Percentiles rank a stretch among this genome's conserved stretches.
Evolutionary conservation across 1,140 invertebrate genomes (phyloP).

Genomic region (Spodoptera litura): DNA sequence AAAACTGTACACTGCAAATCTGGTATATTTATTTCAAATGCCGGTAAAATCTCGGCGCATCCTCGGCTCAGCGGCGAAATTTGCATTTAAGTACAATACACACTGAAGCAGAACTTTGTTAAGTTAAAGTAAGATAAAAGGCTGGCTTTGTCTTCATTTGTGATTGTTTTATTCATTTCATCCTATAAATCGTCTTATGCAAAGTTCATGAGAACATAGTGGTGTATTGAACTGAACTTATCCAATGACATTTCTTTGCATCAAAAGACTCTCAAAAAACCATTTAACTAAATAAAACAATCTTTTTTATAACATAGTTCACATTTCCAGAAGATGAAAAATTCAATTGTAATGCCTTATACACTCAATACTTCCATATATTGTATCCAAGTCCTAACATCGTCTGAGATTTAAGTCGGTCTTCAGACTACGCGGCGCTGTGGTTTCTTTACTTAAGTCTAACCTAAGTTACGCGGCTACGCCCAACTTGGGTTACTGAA

Average conservation of each 20-base stretch:
- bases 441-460: constrained; percentile 80
- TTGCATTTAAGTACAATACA: constrained; percentile 72
- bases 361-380: constrained; percentile 34
- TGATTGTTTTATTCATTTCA: constrained; percentile 30
- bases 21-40: constrained; percentile 78
- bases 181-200: neutral
- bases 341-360: neutral
- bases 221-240: no score
- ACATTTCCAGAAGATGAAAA: constrained; percentile 2
- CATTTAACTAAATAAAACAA: no score
- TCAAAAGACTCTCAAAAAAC: no score
- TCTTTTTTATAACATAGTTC: neutral
- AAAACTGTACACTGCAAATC: constrained; percentile 70
- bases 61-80: constrained; percentile 71
- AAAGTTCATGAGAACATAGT: neutral
- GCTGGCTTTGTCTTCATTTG: constrained; percentile 38
- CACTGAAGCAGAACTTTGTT: constrained; percentile 48
- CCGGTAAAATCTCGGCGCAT: constrained; percentile 75
- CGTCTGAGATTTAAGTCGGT: constrained; percentile 71
- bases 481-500: constrained; percentile 73
- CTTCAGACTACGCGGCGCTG: constrained; percentile 70
- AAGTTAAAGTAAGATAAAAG: constrained; percentile 39
- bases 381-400: constrained; percentile 50
- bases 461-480: constrained; percentile 74
- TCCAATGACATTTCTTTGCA: no score